Evolutionary conservation across 2,888 invertebrate species (phyloP), one percentile per base, ranked within the genome.

Genomic region (Minunthozetes semirufus): DNA sequence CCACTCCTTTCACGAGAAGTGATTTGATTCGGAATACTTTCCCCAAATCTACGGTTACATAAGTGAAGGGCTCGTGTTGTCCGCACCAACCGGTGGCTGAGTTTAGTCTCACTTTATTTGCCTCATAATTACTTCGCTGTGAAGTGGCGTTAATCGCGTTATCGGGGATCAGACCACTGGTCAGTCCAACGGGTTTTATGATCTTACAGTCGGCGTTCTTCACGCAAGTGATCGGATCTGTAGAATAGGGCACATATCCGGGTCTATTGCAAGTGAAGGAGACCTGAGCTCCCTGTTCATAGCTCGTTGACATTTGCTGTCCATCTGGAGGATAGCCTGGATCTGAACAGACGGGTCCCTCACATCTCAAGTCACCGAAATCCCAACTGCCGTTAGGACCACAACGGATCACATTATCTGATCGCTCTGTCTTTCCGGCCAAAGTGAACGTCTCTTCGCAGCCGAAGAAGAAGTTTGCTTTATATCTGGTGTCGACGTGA

Each of bases 81-180:
- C 93, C 93, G 83, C 94, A 94, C 94, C 94, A 95, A 22, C 94
- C 94, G 66, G 94, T 94, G 3, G 93, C 94, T 0, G 94, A 94
- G 82, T 93, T 94, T 48, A 95, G 84, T 42, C 94, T 87, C 15
- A 94, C 89, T 81, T 94, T 93, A 82, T 79, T 77, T n/a, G 80
- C 78, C 76, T 80, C 80, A 71, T 80, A 80, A 76, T 80, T 80
- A 17, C 77, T 75, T 81, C 93, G 86, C 84, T 94, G 94, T 15
- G 94, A 94, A 0, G 95, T 95, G 0, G 94, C 94, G 82, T 95
- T 96, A 74, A 97, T 95, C 1, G 95, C 94, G 0, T 92, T 91
- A 82, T 96, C 95, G 0, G 95, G 95, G 79, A 97, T 95, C 81
- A 88, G 88, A 76, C 95, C 96, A 3, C 94, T 94, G 1, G 93